Evolutionary conservation across 2,888 invertebrate genomes (phyloP).

Genomic region (Anaspis maculata): DNA sequence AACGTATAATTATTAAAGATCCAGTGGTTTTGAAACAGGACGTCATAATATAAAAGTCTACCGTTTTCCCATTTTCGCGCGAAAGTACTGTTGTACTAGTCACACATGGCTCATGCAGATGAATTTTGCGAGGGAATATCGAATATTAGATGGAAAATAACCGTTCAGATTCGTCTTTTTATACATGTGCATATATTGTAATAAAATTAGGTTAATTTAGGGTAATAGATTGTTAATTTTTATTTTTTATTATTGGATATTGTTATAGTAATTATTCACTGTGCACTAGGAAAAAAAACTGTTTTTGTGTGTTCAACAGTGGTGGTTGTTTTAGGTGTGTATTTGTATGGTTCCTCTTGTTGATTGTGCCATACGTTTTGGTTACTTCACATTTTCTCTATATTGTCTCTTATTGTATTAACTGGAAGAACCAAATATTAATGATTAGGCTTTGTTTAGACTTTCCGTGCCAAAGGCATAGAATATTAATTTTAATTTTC

Average conservation of each 20-base stretch:
- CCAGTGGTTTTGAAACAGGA: no score
- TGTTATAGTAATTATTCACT: conserved; percentile 13
- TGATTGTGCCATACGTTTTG: conserved; percentile 13
- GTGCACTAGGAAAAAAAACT: conserved; percentile 14
- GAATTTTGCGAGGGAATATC: no score
- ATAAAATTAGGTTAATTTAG: conserved; percentile 8
- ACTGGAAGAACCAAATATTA: conserved; percentile 14
- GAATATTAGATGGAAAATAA: no score
- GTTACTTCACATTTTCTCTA: conserved; percentile 11
- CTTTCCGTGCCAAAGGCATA: conserved; percentile 20
- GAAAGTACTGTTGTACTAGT: no score
- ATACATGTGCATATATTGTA: conserved; percentile 14
- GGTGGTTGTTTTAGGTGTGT: conserved; percentile 14
- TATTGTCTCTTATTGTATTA: conserved; percentile 9
- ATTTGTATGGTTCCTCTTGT: conserved; percentile 15
- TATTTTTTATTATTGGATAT: conserved; percentile 12
- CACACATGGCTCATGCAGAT: no score
- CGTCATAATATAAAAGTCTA: no score
- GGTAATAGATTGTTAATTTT: conserved; percentile 12
- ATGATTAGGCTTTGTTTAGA: conserved; percentile 17
- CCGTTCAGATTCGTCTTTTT: no score
- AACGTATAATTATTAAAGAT: no score
- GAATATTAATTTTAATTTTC: no score
- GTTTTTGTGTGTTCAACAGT: conserved; percentile 13
- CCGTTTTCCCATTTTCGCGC: no score